Evolutionary conservation across 2,113 vertebrate species (phyloP).

Genomic region (Gopherus flavomarginatus): DNA sequence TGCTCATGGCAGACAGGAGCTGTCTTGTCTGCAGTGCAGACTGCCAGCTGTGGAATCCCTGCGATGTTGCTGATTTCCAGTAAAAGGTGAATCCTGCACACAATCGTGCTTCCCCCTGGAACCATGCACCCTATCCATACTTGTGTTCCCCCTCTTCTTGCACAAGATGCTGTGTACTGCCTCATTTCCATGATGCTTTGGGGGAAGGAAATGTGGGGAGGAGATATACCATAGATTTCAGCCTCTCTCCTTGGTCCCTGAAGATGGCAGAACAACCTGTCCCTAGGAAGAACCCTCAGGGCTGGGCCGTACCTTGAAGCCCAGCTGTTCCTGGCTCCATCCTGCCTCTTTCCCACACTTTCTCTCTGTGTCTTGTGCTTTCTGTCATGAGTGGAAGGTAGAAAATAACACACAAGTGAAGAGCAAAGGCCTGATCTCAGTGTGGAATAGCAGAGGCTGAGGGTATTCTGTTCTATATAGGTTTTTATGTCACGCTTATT

Average conservation of each 20-base stretch:
- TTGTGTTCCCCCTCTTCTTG: not conserved
- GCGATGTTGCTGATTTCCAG: not conserved
- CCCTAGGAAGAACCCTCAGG: accelerated
- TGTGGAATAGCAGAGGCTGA: too few species aligned
- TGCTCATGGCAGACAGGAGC: conserved; percentile 32
- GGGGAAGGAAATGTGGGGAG: not conserved
- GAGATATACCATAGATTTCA: conserved; percentile 54
- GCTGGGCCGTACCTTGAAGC: not conserved
- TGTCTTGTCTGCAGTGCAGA: conserved; percentile 38
- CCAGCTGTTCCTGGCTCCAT: accelerated
- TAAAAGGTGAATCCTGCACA: not conserved
- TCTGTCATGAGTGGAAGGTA: not conserved
- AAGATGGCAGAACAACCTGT: conserved; percentile 5
- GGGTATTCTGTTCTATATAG: too few species aligned
- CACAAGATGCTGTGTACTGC: not conserved
- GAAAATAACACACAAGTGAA: too few species aligned
- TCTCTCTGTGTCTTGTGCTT: not conserved
- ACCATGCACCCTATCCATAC: not conserved
- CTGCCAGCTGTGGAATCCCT: conserved; percentile 21
- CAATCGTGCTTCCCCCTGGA: not conserved
- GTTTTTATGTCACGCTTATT: too few species aligned
- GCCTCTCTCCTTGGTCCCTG: conserved; percentile 18
- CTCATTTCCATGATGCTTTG: not conserved
- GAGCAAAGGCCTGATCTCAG: too few species aligned
- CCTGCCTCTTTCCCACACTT: accelerated